These are phyloP conservation scores for Mythimna ferrago DNA, from an alignment of 2,888 invertebrate genomes.

Conservation along the genomic window DNA sequence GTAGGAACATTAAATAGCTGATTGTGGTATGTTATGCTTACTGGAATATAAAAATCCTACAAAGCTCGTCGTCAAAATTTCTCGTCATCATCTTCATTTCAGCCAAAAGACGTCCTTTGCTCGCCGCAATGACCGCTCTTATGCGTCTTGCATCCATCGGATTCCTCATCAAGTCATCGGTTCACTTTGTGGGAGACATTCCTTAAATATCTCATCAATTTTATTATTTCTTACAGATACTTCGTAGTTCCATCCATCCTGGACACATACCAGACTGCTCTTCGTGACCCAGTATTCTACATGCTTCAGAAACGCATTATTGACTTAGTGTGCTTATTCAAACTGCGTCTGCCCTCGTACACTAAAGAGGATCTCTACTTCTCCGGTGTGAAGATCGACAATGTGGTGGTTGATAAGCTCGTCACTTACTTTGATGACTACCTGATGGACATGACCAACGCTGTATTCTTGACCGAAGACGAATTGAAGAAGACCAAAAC, in stretches of 20 bases:
- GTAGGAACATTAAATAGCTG: no score
- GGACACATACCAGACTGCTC: conserved; percentile 92
- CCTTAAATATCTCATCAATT: not conserved
- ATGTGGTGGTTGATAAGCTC: conserved; percentile 92
- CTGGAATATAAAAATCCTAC: not conserved
- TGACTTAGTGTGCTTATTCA: conserved; percentile 91
- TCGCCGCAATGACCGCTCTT: no score
- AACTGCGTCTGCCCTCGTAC: conserved; percentile 91
- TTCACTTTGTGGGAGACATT: no score
- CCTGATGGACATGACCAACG: conserved; percentile 92
- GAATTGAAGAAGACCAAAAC: conserved; percentile 87
- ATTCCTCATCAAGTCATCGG: no score
- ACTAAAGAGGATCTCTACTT: conserved; percentile 91
- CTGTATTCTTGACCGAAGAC: conserved; percentile 85
- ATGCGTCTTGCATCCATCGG: no score
- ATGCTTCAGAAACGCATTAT: conserved; percentile 92
- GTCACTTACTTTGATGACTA: conserved; percentile 93
- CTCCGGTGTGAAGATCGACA: conserved; percentile 92
- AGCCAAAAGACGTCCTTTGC: no score
- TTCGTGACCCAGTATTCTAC: conserved; percentile 94
- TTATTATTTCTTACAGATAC: conserved; percentile 75
- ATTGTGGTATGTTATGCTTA: not conserved
- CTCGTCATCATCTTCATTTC: not conserved
- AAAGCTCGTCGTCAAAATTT: not conserved
- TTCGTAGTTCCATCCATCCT: conserved; percentile 91